Evolutionary conservation across 2,888 invertebrate species (phyloP).

Genomic region (Blomia tropicalis): DNA sequence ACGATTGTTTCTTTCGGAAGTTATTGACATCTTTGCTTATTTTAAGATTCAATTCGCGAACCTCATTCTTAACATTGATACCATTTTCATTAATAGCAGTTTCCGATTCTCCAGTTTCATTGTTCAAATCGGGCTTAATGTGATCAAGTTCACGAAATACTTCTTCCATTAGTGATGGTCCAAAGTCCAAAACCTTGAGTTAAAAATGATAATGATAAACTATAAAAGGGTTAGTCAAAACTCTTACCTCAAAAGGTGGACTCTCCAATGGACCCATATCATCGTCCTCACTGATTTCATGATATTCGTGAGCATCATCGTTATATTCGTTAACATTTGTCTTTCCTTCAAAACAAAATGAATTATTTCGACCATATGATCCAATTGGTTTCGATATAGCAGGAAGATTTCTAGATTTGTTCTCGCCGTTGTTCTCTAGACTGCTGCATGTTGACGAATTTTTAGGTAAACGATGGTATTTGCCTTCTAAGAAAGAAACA

Average conservation of each 20-base stretch:
- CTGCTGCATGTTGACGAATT: not conserved
- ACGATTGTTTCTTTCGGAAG: slow-evolving; percentile 43
- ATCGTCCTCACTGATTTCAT: slow-evolving; percentile 66
- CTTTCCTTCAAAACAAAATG: not conserved
- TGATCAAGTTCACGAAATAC: slow-evolving; percentile 51
- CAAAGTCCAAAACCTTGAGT: slow-evolving; percentile 39
- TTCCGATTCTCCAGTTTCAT: slow-evolving; percentile 31
- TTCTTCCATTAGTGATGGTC: slow-evolving; percentile 73
- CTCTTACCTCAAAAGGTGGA: slow-evolving; percentile 38
- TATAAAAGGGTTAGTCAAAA: not conserved
- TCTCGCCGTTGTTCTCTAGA: not conserved
- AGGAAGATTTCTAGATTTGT: not conserved
- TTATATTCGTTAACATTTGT: slow-evolving; percentile 1
- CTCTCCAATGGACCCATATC: slow-evolving; percentile 38
- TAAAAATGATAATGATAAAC: slow-evolving; percentile 16
- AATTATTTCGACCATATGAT: not conserved
- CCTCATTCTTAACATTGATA: slow-evolving; percentile 53
- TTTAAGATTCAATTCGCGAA: slow-evolving; percentile 43
- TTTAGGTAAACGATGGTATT: slow-evolving; percentile 54
- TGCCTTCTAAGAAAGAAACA: slow-evolving; percentile 53
- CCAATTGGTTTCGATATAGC: not conserved
- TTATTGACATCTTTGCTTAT: slow-evolving; percentile 27
- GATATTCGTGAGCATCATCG: slow-evolving; percentile 53
- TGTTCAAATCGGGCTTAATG: slow-evolving; percentile 29
- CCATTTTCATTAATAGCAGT: slow-evolving; percentile 27